Base-by-base conservation (phyloP, 1,140 invertebrate species). In the Pogonomyrmex californicus region DNA sequence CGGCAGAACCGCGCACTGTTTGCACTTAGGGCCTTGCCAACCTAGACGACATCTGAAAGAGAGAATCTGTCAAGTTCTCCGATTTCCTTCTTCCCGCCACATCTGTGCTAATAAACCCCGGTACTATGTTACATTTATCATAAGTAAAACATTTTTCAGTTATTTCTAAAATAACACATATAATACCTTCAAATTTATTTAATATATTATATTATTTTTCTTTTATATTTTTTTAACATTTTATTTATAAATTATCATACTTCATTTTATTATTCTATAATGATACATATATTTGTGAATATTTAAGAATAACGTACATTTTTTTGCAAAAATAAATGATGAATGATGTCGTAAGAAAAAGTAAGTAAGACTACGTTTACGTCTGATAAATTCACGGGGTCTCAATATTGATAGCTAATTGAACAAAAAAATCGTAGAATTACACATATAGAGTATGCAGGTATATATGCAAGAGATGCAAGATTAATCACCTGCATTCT, bases 21-120 rank as follows among this genome's bases (percentile, higher is more conserved):
- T 96, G 92, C 98, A 98, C 5, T 96, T 97, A 47, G 97, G 96
- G 7, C 98, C 98, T 33, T 97, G 96, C 97, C 98, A 98, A 12
- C 98, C 98, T 9, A 98, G 94, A 41, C 97, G 96, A 93, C 98
- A 98, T 88, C 97, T 96, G 90, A 58, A 79, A 62, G 14, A 36
- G 30, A 49, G 10, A 47, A 44, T n/a, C 41, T 0, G 1, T 70
- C n/a, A 65, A 30, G 4, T 33, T 23, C 23, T 23, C 7, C 30
- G 33, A 51, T 66, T 66, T 77, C 30, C 6, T 6, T 44, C 4
- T 76, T 78, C 38, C n/a, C 10, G 33, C 12, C 17, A 23, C 30
- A 49, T 36, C 30, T 63, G 4, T 63, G 41, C 7, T 17, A 17
- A 47, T 44, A 17, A 65, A 36, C 14, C 4, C 44, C 17, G 12